Conservation (phyloP, 37 sponge, comb jelly and placozoan species). For the Diacarnus erythraeanus region DNA sequence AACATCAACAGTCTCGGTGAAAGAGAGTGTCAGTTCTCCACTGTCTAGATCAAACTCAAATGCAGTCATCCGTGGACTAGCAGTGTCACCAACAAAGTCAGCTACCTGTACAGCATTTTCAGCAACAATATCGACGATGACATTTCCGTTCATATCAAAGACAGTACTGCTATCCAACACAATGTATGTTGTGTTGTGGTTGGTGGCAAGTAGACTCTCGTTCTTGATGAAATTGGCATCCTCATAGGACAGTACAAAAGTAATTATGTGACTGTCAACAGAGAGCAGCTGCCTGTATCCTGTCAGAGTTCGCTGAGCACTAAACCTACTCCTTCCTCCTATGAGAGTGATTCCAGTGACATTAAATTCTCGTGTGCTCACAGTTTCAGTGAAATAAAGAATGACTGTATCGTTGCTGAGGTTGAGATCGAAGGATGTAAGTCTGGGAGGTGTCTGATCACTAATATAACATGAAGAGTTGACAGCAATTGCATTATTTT, state of each 20-base stretch:
- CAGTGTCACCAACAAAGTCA: conserved; percentile 42
- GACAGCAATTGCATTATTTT: conserved; percentile 40
- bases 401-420: conserved; percentile 61
- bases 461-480: conserved; percentile 61
- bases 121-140: conserved; percentile 34
- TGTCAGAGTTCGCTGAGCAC: conserved; percentile 51
- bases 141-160: conserved; percentile 75
- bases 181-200: conserved; percentile 48
- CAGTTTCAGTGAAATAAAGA: conserved; percentile 85
- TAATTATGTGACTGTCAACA: conserved; percentile 40
- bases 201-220: conserved; percentile 47
- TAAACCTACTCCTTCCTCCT: conserved; percentile 19
- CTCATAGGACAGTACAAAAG: conserved; percentile 55
- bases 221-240: conserved; percentile 89
- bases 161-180: conserved; percentile 61
- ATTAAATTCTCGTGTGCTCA: conserved; percentile 61
- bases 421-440: conserved; percentile 71
- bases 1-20: conserved; percentile 84
- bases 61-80: conserved; percentile 35
- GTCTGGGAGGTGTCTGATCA: conserved; percentile 74
- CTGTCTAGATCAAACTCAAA: conserved; percentile 79
- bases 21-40: conserved; percentile 59
- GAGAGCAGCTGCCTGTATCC: conserved; percentile 37
- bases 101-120: conserved; percentile 31
- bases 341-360: conserved; percentile 66